Base-by-base conservation (phyloP, 2,888 invertebrate genomes). In the Rhyacophila evoluta region DNA sequence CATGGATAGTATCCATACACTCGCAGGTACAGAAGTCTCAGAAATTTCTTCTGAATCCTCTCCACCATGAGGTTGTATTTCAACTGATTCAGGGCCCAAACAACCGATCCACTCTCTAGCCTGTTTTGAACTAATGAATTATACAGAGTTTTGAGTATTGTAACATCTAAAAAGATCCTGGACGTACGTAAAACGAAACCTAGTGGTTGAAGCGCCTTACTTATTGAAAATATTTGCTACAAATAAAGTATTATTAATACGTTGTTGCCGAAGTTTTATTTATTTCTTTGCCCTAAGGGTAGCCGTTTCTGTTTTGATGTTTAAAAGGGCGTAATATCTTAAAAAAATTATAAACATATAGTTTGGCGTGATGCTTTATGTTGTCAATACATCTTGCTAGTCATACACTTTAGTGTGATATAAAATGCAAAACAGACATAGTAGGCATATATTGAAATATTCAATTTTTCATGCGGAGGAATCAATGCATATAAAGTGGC, bases 401-500 rank as follows among this genome's bases (percentile, higher is more conserved):
- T 19, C 55, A 55, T 55, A 19, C 55, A 55, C 25, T 55, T 55
- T 12, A 55, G 15, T 19, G 8, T 25, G 25, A 19, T 19, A 55
- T 55, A 33, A 33, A 4, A 55, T 55, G 55, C 55, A 55, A 55
- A 55, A 55, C 55, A 55, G 55, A 55, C 55, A 19, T 25, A 19
- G 25, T 38, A 38, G 8, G 38, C 19, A 55, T 5, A 19, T 69
- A 71, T 71, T 70, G 75, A 75, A 71, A 75, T 75, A 75, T 76
- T 76, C 76, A 76, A 76, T 76, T 72, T 69, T 28, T 72, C 72
- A 76, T 76, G 33, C 36, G 55, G 36, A 72, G 27, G 72, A 71
- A 72, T 76, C 76, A 76, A 76, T 76, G 76, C 76, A 76, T 72
- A 76, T 67, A 76, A 72, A 72, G 71, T 76, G 76, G 75, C 38